A percentile compares a stretch with the other conserved stretches of the same genome.
Evolutionary conservation across 2,888 invertebrate species (phyloP).

Genomic region (Plagodis dolabraria): DNA sequence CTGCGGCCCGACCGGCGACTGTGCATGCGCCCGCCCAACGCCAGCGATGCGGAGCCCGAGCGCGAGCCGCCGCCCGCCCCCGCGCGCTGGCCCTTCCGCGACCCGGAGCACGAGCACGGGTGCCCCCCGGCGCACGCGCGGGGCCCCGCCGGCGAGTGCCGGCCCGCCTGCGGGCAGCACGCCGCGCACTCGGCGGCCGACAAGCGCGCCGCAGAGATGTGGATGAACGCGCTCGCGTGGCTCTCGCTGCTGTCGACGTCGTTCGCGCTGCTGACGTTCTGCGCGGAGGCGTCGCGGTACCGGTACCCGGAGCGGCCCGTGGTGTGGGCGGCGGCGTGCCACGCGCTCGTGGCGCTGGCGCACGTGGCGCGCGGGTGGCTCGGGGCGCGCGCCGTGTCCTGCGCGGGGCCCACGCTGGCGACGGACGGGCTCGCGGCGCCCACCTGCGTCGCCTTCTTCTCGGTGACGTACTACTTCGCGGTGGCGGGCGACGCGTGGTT

Average conservation of each 20-base stretch:
- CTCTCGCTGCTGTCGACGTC: constrained; percentile 92
- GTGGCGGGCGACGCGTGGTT: constrained; percentile 94
- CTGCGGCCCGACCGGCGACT: constrained; percentile 88
- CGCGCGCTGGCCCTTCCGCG: constrained; percentile 71
- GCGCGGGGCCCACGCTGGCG: constrained; percentile 69
- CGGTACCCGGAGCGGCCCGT: constrained; percentile 97
- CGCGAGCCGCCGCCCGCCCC: constrained; percentile 62
- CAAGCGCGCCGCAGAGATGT: constrained; percentile 88
- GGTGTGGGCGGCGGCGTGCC: constrained; percentile 95
- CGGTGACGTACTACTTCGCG: constrained; percentile 91
- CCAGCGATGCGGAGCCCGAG: constrained; percentile 73
- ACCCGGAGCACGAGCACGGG: constrained; percentile 66
- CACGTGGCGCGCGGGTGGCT: constrained; percentile 88
- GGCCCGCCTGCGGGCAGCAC: constrained; percentile 88
- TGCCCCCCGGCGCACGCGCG: constrained; percentile 87
- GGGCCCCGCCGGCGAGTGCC: constrained; percentile 84
- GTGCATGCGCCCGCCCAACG: constrained; percentile 89
- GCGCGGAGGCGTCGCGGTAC: constrained; percentile 95
- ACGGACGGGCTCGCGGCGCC: constrained; percentile 79
- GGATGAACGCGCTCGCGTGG: constrained; percentile 91
- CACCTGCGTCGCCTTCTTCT: constrained; percentile 90
- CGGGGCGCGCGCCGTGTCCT: constrained; percentile 69
- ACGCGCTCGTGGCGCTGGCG: constrained; percentile 91
- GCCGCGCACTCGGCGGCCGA: constrained; percentile 88
- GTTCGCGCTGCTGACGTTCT: constrained; percentile 93